These are phyloP conservation scores for Leucopternis melanops DNA, from an alignment of 2,113 vertebrate species.

Conservation along the genomic window DNA sequence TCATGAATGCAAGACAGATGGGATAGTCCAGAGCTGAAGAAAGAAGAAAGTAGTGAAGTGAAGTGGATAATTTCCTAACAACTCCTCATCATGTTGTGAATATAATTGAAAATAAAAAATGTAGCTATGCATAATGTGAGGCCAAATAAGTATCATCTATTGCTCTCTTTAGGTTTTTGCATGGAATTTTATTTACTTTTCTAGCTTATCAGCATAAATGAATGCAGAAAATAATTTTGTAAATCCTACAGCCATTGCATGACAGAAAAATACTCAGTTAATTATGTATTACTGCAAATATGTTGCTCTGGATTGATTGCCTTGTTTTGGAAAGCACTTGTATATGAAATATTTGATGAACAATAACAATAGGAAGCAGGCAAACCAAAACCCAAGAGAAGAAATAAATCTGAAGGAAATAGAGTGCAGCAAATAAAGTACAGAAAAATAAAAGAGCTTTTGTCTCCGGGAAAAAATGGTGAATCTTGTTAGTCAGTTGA, in stretches of 20 bases:
- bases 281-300: slow-evolving; percentile 32
- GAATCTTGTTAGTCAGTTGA: not conserved
- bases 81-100: not conserved
- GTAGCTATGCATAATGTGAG: not conserved
- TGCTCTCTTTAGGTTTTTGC: slow-evolving; percentile 14
- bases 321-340: slow-evolving; percentile 39
- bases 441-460: not conserved
- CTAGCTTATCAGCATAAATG: slow-evolving; percentile 1
- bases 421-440: not conserved
- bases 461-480: not conserved
- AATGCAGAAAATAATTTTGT: slow-evolving; percentile 33
- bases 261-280: not conserved
- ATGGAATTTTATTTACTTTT: slow-evolving; percentile 41
- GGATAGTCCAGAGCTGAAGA: not conserved
- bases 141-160: not conserved
- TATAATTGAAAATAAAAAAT: slow-evolving; percentile 10
- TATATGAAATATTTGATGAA: slow-evolving; percentile 39
- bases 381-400: slow-evolving; percentile 12
- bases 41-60: not conserved
- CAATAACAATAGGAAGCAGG: not conserved
- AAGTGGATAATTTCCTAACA: not conserved
- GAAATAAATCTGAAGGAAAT: slow-evolving; percentile 28
- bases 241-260: not conserved
- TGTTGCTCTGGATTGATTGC: slow-evolving; percentile 26
- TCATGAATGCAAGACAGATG: not conserved